Percentiles rank a stretch among this genome's conserved stretches.
phyloP scores from a whole-genome alignment of 2,797 vertebrate species.

The Galago senegalensis region DNA sequence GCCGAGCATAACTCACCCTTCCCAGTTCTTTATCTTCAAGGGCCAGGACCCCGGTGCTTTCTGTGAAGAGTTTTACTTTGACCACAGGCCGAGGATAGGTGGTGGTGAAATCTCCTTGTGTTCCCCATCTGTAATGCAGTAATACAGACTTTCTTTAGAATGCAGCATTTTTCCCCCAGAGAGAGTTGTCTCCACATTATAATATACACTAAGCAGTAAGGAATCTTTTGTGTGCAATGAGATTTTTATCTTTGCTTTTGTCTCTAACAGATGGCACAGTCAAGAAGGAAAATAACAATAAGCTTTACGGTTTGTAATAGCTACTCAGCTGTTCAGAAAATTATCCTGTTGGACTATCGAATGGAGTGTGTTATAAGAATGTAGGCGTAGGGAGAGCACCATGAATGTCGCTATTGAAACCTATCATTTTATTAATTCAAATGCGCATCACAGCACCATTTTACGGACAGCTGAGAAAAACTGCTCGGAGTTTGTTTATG shows the following conservation, averaged over 20 bases:
- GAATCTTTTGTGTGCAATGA: background rate
- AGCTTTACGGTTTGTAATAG: constrained; percentile 46
- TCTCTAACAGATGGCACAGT: constrained; percentile 76
- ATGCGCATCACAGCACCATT: background rate
- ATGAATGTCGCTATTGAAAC: background rate
- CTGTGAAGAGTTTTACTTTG: constrained; percentile 98
- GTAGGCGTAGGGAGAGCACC: constrained; percentile 28
- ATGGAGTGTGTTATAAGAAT: background rate
- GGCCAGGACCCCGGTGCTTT: constrained; percentile 95
- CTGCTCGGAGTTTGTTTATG: background rate
- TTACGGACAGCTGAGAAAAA: background rate
- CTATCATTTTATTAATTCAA: constrained; percentile 25
- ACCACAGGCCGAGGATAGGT: constrained; percentile 97
- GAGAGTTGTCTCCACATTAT: background rate
- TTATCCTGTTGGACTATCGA: background rate
- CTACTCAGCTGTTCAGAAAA: constrained; percentile 65
- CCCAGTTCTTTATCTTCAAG: constrained; percentile 99
- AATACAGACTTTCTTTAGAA: constrained; percentile 66
- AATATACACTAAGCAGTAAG: background rate
- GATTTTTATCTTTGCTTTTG: constrained; percentile 67
- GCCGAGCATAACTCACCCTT: constrained; percentile 90
- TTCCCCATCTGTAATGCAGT: constrained; percentile 95
- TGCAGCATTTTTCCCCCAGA: background rate
- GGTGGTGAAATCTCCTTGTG: constrained; percentile 98
- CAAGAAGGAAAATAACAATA: constrained; percentile 74